These are phyloP conservation scores for Salticus scenicus DNA, from an alignment of 2,888 invertebrate genomes.

Conservation along the genomic window DNA sequence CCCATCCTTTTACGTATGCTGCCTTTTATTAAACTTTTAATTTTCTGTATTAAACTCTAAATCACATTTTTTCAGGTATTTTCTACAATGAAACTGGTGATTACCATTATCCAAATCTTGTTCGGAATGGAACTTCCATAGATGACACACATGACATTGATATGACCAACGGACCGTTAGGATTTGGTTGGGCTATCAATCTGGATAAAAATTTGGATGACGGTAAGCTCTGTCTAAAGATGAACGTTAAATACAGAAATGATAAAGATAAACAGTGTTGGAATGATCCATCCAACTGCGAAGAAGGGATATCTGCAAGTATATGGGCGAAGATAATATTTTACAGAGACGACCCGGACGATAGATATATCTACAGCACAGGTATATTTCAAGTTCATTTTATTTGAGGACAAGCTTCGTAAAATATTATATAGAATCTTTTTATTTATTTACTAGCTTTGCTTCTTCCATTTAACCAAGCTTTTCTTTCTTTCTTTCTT, in stretches of 20 bases:
- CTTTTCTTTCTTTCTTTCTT: too few species aligned
- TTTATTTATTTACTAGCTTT: too few species aligned
- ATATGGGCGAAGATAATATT: conserved; percentile 70
- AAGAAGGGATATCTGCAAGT: conserved; percentile 67
- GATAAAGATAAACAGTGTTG: conserved; percentile 62
- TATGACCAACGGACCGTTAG: conserved; percentile 68
- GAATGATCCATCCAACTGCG: conserved; percentile 67
- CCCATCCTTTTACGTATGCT: too few species aligned
- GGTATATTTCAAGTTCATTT: too few species aligned
- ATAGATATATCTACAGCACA: conserved; percentile 31
- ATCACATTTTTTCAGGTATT: conserved; percentile 11
- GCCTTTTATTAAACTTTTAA: too few species aligned
- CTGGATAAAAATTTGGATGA: conserved; percentile 43
- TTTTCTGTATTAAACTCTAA: too few species aligned
- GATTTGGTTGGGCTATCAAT: conserved; percentile 68
- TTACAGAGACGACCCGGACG: conserved; percentile 28
- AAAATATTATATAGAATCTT: too few species aligned
- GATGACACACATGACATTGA: conserved; percentile 8
- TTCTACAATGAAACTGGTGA: conserved; percentile 55
- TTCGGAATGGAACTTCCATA: conserved; percentile 15
- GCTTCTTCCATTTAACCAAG: too few species aligned
- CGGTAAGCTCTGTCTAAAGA: conserved; percentile 41
- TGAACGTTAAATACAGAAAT: conserved; percentile 31
- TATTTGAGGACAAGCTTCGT: too few species aligned
- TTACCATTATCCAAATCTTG: conserved; percentile 53